Evolutionary conservation across 2,797 vertebrate genomes (phyloP).

Genomic region (Propithecus perrieri): DNA sequence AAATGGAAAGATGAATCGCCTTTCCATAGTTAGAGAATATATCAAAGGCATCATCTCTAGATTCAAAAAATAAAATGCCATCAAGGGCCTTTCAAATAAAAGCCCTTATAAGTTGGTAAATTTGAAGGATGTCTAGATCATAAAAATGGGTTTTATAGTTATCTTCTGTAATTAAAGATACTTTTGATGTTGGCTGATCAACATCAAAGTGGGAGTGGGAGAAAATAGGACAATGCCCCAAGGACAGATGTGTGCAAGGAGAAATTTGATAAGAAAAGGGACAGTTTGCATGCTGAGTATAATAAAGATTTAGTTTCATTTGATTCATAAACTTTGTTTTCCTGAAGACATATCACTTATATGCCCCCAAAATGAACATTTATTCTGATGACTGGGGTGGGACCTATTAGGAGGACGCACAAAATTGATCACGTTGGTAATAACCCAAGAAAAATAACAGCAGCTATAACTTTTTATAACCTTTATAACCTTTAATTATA

Average conservation of each 20-base stretch:
- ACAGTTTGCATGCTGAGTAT: neutral
- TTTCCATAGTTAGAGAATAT: neutral
- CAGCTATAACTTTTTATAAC: slow-evolving; percentile 3
- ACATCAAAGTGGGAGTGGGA: neutral
- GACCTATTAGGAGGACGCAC: neutral
- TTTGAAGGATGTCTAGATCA: slow-evolving; percentile 46
- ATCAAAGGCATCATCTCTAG: slow-evolving; percentile 19
- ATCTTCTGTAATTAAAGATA: slow-evolving; percentile 58
- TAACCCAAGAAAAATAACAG: slow-evolving; percentile 50
- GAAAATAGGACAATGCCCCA: neutral
- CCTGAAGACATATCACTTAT: neutral
- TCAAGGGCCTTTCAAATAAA: slow-evolving; percentile 31
- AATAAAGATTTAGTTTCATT: neutral
- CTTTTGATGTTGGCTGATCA: slow-evolving; percentile 56
- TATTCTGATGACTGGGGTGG: neutral
- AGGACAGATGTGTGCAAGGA: slow-evolving; percentile 45
- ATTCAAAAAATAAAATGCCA: neutral
- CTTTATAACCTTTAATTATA: slow-evolving; percentile 66
- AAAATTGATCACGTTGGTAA: slow-evolving; percentile 64
- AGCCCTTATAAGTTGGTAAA: slow-evolving; percentile 9
- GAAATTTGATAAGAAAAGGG: slow-evolving; percentile 40
- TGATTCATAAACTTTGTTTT: slow-evolving; percentile 25
- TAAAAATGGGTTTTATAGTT: slow-evolving; percentile 54
- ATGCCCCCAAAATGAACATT: neutral
- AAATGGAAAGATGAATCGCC: neutral